Base-by-base conservation (phyloP, 2,113 vertebrate species). In the Pteropus alecto region DNA sequence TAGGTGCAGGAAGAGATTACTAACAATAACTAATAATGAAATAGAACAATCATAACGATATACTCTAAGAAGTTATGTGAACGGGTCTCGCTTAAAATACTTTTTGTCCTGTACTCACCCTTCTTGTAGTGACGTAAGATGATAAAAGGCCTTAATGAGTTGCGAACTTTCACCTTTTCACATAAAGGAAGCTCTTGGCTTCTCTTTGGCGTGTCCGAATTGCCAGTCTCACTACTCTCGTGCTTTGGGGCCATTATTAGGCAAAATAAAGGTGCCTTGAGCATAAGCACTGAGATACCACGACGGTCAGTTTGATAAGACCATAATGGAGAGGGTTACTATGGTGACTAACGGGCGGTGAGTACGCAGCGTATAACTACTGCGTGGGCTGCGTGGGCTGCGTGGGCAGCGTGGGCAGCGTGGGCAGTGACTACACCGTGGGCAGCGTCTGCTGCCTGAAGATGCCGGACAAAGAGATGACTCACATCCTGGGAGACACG, bases 401-500 rank as follows among this genome's bases (percentile, higher is more conserved):
- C 56, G 56, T 22, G 63, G 33, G 30, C 12, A 18, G 43, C 58
- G 58, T 26, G n/a, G 3, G 14, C 38, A 38, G 24, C 38, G 5
- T 73, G 68, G 35, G 68, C 33, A 0, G 63, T 3, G 60, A 1
- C 16, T 12, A 28, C 26, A 28, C n/a, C 10, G 68, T 70, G 67
- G 35, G n/a, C 24, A 28, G 41, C 12, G 43, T 10, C 43, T 19
- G 18, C 15, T 18, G 35, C 8, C 15, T 43, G 58, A 28, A 30
- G 38, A 43, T 4, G 38, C 26, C 46, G 58, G 38, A 43, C 19
- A 4, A n/a, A 82, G 26, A 16, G 38, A 1, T 22, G 79, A 22
- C 21, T 43, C 41, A 9, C 3, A 0, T 13, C 35, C 38, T 18
- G 1, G 9, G 15, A 6, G 9, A 10, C 15, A 13, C 10, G 30